phyloP scores from a whole-genome alignment of 1,140 invertebrate genomes.

The Panagrolaimus sp. region DNA sequence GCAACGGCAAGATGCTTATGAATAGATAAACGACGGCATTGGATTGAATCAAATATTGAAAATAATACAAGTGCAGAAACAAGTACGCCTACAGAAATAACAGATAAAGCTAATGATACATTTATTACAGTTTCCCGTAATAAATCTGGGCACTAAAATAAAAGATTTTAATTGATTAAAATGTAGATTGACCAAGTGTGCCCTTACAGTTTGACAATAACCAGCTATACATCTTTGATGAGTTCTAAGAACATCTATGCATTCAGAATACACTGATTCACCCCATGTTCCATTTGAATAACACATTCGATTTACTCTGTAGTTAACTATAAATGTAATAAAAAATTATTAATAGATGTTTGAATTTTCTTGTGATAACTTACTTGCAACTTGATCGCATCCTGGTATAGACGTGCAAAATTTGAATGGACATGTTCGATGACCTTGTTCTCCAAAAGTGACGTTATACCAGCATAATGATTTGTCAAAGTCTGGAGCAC shows the following conservation, averaged over 20 bases:
- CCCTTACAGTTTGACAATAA: constrained; percentile 50
- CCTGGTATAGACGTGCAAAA: constrained; percentile 52
- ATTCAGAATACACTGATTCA: constrained; percentile 46
- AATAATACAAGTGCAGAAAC: constrained; percentile 53
- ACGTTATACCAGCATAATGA: constrained; percentile 50
- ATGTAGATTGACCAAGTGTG: no score
- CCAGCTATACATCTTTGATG: constrained; percentile 47
- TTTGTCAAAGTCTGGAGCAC: constrained; percentile 45
- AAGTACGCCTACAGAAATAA: constrained; percentile 50
- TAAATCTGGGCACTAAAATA: constrained; percentile 52
- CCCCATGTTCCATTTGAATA: constrained; percentile 43
- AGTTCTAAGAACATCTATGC: constrained; percentile 45
- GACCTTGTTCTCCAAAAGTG: constrained; percentile 33
- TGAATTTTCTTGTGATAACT: constrained; percentile 10
- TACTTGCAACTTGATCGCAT: constrained; percentile 46
- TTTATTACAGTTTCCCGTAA: constrained; percentile 51
- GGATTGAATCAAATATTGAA: constrained; percentile 54
- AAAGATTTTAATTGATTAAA: not conserved
- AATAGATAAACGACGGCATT: constrained; percentile 59
- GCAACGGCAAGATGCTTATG: constrained; percentile 62
- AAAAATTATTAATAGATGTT: constrained; percentile 3
- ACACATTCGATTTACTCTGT: constrained; percentile 43
- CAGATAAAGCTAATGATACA: constrained; percentile 52
- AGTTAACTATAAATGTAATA: constrained; percentile 30
- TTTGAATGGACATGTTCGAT: constrained; percentile 48